Base-by-base conservation (phyloP, 2,888 invertebrate species). In the Drosophila koepferae region DNA sequence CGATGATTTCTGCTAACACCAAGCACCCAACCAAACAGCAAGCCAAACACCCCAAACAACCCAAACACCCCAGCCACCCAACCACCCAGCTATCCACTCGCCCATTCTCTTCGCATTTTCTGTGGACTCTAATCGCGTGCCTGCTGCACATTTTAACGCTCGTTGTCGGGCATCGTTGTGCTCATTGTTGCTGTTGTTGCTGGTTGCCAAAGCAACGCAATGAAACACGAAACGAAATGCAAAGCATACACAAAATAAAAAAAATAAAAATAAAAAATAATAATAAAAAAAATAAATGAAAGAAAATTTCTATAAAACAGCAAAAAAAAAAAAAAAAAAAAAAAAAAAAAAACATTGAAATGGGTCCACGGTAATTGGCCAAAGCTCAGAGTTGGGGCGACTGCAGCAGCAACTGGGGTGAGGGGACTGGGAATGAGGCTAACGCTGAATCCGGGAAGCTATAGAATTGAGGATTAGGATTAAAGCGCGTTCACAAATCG, bases 111-210 rank as follows among this genome's bases (percentile, higher is more conserved):
- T 51, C 48, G 62, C 59, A 61, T 54, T 70, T 80, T 75, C 70
- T 74, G 76, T 70, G 63, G 65, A 74, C 63, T 74, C 79, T 77
- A 85, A 85, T 85, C 82, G 84, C 84, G 84, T 85, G 84, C 58
- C 74, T 87, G 88, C 74, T 85, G 82, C 86, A 85, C 90, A 89
- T 89, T 84, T 84, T 89, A 84, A 84, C 76, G 84, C 70, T 82
- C 61, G 63, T 72, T 80, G 83, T 68, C 48, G 84, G 46, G 46
- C 31, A 38, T 40, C 43, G 44, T 34, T 44, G 53, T 38, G 43
- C 53, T 20, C 2, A 38, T 66, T n/a, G 48, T 63, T 12, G 62
- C 31, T 41, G 41, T 41, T 43, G 51, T 43, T 34, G 56, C 43
- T 40, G 72, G 88, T 86, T 88, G 86, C 89, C 81, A 74, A 59